These are phyloP conservation scores for Corythoichthys haematopterus DNA, from an alignment of 2,113 vertebrate species.

Conservation along the genomic window DNA sequence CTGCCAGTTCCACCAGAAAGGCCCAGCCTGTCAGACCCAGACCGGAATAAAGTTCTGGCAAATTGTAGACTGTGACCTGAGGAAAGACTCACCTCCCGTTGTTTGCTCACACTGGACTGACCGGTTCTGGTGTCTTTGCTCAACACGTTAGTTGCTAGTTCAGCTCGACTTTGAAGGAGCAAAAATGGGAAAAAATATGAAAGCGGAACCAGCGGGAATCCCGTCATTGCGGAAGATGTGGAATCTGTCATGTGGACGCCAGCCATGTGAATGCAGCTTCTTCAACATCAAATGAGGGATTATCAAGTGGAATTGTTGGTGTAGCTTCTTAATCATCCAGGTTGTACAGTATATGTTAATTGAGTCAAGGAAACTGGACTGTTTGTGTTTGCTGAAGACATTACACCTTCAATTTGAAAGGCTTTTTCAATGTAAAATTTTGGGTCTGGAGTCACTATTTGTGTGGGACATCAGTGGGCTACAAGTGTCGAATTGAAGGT, in stretches of 20 bases:
- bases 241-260: not conserved
- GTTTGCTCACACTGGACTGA: conserved; percentile 24
- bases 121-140: conserved; percentile 19
- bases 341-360: too few species aligned
- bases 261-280: not conserved
- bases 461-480: too few species aligned
- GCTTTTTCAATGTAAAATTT: too few species aligned
- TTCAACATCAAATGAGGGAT: not conserved
- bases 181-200: not conserved
- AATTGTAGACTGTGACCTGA: not conserved
- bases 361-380: too few species aligned
- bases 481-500: not conserved
- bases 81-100: not conserved
- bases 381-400: too few species aligned
- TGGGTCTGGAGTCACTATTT: too few species aligned
- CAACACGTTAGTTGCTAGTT: not conserved
- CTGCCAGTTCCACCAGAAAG: too few species aligned
- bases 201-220: not conserved
- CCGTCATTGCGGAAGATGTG: too few species aligned
- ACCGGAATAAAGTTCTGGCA: not conserved
- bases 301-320: not conserved
- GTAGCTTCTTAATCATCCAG: too few species aligned
- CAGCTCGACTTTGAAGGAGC: not conserved
- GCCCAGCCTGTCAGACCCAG: not conserved
- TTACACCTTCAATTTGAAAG: too few species aligned